Base-by-base conservation (phyloP, 2,113 vertebrate genomes). In the Pseudopipra pipra region DNA sequence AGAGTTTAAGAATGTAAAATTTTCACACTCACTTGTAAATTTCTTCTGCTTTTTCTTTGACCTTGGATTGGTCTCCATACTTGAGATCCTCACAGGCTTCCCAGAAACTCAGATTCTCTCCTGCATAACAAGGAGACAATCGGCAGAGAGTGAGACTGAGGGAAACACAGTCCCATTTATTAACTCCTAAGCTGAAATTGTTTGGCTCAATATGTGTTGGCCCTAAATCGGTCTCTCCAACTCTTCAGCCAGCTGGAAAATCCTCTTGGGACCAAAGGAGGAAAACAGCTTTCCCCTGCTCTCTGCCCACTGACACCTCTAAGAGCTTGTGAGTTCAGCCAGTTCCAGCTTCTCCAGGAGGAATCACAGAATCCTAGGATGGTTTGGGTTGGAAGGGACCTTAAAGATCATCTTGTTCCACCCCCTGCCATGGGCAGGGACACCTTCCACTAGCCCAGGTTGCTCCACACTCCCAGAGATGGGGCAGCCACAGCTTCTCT, bases 71-170 rank as follows among this genome's bases (percentile, higher is more conserved):
- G 47, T 99, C 98, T 67, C 99, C 99, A 24, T 99, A 99, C 95
- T 99, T 99, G 90, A 99, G 98, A 93, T 99, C 99, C 87, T 99
- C 99, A 83, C 99, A 99, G 35, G 98, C 98, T 97, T 99, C 99
- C 99, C 99, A 99, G 98, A 99, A 99, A 25, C 99, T 98, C 98
- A 99, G 97, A 89, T 99, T 99, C 97, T 99, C 99, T 65, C 99
- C 99, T 99, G 93, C 6, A 5, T 3, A 22, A 27, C 28, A 49
- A 94, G 63, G 78, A 59, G 4, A 8, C 11, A 22, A 31, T 8
- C 4, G 21, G 65, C 66, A 86, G 47, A 73, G 33, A 68, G 22
- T 5, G 8, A 51, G 44, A 56, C 1, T 5, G 41, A 71, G 71
- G 27, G 24, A 39, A 54, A 27, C 12, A 12, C 58, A 78, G 22